Percentiles rank a stretch among this genome's conserved stretches.
Conservation (phyloP, 2,113 vertebrate genomes). For the Mormoops blainvillei region DNA sequence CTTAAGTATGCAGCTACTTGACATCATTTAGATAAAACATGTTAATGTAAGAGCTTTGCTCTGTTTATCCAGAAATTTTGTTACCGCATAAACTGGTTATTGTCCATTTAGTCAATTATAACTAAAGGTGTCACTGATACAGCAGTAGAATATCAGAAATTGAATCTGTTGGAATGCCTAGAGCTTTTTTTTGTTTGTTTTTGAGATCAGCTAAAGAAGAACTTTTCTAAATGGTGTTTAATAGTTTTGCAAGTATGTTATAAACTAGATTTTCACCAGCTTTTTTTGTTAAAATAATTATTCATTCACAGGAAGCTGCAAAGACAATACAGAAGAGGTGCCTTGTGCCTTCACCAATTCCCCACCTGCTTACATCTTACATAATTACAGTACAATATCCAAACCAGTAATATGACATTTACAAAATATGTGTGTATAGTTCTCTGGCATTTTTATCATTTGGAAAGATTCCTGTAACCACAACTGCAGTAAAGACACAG, state of each 20-base stretch:
- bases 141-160: not conserved
- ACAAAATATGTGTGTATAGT: not conserved
- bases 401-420: not conserved
- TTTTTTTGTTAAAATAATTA: constrained; percentile 35
- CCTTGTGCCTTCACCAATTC: not conserved
- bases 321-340: not conserved
- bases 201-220: not conserved
- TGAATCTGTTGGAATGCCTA: constrained; percentile 32
- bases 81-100: not conserved
- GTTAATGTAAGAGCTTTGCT: constrained; percentile 7
- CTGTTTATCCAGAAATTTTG: not conserved
- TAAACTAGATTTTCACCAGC: not conserved
- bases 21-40: constrained; percentile 8
- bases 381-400: not conserved
- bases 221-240: not conserved
- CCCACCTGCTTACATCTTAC: not conserved
- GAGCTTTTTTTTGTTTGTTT: constrained; percentile 14
- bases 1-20: constrained; percentile 1
- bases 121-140: not conserved
- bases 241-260: not conserved
- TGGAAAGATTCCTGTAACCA: not conserved
- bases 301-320: not conserved
- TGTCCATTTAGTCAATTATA: not conserved
- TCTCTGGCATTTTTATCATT: not conserved
- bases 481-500: not conserved